Evolutionary conservation across 2,797 vertebrate genomes (phyloP).

Genomic region (Myotis findleyi): DNA sequence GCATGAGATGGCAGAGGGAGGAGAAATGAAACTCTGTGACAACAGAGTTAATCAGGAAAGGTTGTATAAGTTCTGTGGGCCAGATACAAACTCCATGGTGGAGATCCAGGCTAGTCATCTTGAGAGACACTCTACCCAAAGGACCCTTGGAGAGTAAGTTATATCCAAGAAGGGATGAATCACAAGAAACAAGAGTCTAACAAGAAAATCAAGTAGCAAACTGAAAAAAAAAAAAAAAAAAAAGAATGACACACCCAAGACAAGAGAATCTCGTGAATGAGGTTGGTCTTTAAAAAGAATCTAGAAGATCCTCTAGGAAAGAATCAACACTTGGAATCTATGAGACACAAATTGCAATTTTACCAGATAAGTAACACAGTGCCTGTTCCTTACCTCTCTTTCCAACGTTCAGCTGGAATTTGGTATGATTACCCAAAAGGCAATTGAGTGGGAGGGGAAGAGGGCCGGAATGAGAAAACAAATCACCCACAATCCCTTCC

Average conservation of each 20-base stretch:
- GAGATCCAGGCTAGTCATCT: neutral
- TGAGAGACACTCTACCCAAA: neutral
- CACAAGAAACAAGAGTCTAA: neutral
- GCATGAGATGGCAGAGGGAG: neutral
- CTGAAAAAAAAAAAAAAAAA: neutral
- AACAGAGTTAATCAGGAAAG: neutral
- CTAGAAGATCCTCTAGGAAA: neutral
- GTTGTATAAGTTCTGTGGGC: neutral
- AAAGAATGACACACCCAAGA: neutral
- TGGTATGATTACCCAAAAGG: neutral
- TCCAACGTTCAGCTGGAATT: neutral
- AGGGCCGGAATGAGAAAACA: neutral
- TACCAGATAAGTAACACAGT: neutral
- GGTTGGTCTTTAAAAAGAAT: neutral
- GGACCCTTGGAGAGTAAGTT: neutral
- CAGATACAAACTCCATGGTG: fast-evolving
- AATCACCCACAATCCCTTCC: neutral
- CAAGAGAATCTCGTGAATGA: neutral
- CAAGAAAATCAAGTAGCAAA: neutral
- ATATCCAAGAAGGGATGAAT: neutral
- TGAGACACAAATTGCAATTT: neutral
- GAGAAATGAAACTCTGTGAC: neutral
- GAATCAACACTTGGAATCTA: neutral
- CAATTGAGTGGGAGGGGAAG: neutral
- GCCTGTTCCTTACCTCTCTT: neutral